Conservation (phyloP, 2,888 invertebrate species). For the Phania funesta region DNA sequence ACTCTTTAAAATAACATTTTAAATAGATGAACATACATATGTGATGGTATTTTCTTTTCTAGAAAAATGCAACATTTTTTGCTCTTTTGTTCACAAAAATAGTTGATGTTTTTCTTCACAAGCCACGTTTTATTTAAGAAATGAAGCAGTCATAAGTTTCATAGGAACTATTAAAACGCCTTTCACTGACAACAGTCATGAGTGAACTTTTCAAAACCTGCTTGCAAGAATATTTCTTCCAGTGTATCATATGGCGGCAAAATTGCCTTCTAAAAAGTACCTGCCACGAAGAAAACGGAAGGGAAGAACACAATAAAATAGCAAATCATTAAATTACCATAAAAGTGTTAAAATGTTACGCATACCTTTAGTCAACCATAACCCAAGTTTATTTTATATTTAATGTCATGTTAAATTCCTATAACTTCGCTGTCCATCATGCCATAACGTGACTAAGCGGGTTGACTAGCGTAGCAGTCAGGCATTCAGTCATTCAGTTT, state of each 20-base stretch:
- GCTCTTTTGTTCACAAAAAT: too few species aligned
- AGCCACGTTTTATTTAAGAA: too few species aligned
- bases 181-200: too few species aligned
- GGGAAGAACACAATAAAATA: slow-evolving; percentile 54
- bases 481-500: not conserved
- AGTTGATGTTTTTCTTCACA: too few species aligned
- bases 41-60: too few species aligned
- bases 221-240: not conserved
- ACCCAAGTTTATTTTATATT: slow-evolving; percentile 41
- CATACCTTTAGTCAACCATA: slow-evolving; percentile 55
- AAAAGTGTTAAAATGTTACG: slow-evolving; percentile 68
- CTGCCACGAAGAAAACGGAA: not conserved
- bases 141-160: too few species aligned
- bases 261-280: not conserved
- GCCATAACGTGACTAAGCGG: not conserved
- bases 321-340: slow-evolving; percentile 63
- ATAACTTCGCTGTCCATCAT: slow-evolving; percentile 22
- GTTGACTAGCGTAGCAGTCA: not conserved
- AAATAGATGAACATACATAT: too few species aligned
- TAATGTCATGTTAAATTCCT: slow-evolving; percentile 51
- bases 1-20: too few species aligned
- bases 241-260: slow-evolving; percentile 24
- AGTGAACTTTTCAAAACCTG: too few species aligned
- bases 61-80: too few species aligned
- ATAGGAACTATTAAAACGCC: too few species aligned